These are phyloP conservation scores for Drosophila prosaltans DNA, from an alignment of 1,140 invertebrate species.

Conservation along the genomic window DNA sequence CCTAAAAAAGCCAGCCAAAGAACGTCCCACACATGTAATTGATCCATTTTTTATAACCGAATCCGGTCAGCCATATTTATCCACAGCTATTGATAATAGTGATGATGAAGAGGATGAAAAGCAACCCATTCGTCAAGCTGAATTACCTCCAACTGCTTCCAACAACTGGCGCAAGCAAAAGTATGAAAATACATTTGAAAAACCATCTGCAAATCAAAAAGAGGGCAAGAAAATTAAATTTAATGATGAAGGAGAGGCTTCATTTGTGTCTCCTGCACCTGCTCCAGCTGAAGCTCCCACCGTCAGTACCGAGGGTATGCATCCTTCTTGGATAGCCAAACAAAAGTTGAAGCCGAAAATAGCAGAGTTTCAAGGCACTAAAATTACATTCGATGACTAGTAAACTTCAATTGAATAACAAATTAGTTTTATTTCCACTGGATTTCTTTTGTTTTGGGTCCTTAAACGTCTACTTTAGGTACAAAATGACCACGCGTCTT, in stretches of 20 bases:
- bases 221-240: slow-evolving; percentile 81
- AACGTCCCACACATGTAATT: slow-evolving; percentile 71
- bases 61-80: slow-evolving; percentile 85
- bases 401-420: background rate
- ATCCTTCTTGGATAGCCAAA: slow-evolving; percentile 86
- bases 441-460: slow-evolving; percentile 3
- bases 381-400: slow-evolving; percentile 79
- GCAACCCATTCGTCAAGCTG: background rate
- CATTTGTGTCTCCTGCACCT: background rate
- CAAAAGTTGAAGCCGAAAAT: slow-evolving; percentile 80
- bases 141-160: background rate
- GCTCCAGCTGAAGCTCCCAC: background rate
- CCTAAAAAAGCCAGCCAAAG: slow-evolving; percentile 15
- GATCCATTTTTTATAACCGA: slow-evolving; percentile 86
- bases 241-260: slow-evolving; percentile 49
- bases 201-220: slow-evolving; percentile 51
- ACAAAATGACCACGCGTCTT: slow-evolving; percentile 86
- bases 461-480: slow-evolving; percentile 78
- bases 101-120: slow-evolving; percentile 43
- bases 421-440: slow-evolving; percentile 30
- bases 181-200: slow-evolving; percentile 38
- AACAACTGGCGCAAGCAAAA: slow-evolving; percentile 84
- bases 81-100: slow-evolving; percentile 83
- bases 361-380: slow-evolving; percentile 75
- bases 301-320: slow-evolving; percentile 27